Conservation (phyloP, 1,140 invertebrate species). For the Caenorhabditis remanei region DNA sequence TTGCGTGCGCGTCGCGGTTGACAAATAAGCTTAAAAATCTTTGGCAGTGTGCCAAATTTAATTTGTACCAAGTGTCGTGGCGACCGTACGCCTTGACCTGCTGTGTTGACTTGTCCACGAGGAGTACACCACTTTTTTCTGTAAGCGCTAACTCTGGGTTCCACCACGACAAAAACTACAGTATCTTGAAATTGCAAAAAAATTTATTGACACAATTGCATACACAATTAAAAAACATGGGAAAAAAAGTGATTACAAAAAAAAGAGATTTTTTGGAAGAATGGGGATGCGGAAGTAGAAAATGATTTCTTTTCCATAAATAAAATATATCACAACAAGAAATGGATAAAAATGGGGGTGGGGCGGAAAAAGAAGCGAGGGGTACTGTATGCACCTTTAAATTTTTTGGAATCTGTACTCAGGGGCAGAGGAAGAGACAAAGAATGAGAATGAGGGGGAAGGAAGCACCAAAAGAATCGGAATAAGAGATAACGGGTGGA, state of each 20-base stretch:
- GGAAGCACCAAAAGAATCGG: too few species aligned
- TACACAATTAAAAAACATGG: neutral
- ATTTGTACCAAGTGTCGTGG: too few species aligned
- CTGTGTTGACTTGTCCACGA: too few species aligned
- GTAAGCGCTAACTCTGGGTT: too few species aligned
- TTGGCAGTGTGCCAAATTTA: too few species aligned
- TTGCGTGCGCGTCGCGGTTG: too few species aligned
- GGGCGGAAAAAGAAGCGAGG: neutral
- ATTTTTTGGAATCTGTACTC: neutral
- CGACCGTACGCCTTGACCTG: too few species aligned
- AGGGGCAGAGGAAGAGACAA: neutral
- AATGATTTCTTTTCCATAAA: neutral
- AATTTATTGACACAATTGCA: conserved; percentile 42
- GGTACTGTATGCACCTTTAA: neutral
- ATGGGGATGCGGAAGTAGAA: neutral
- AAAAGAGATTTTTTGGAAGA: neutral
- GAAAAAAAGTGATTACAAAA: conserved; percentile 26
- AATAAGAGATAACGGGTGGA: too few species aligned
- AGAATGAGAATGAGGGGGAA: neutral
- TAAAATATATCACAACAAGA: conserved; percentile 48
- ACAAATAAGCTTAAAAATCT: too few species aligned
- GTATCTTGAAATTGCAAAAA: conserved; percentile 24
- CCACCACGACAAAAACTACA: neutral
- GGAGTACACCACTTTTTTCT: too few species aligned
- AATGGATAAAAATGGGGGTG: conserved; percentile 42